Conservation (phyloP, 2,113 vertebrate species). For the Butastur rufipennis region DNA sequence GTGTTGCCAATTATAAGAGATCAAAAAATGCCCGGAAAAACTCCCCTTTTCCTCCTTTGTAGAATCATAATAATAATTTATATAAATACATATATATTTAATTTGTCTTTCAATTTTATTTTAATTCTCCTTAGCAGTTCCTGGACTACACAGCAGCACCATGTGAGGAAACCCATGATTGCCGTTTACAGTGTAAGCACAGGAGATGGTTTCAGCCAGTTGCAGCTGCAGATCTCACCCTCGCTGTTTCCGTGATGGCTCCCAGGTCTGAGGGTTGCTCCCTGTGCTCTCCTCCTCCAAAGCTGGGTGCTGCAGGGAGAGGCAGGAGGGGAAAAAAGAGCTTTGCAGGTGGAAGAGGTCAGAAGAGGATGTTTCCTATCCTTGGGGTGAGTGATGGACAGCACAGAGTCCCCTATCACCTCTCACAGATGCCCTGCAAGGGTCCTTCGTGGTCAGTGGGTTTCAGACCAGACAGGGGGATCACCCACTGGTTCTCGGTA, state of each 20-base stretch:
- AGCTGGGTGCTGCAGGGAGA: background rate
- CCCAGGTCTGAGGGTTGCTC: accelerated
- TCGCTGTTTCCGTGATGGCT: accelerated
- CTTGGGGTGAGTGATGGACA: background rate
- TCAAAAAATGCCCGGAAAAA: background rate
- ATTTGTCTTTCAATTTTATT: background rate
- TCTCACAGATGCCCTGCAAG: background rate
- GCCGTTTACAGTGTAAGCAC: accelerated
- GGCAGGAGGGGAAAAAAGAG: background rate
- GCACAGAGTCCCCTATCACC: accelerated
- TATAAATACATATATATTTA: background rate
- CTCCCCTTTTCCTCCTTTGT: background rate
- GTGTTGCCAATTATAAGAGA: background rate
- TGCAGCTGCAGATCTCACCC: background rate
- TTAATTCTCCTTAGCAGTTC: background rate
- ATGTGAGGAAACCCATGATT: accelerated
- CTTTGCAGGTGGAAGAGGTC: background rate
- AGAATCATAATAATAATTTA: background rate
- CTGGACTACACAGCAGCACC: background rate
- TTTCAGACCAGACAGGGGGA: background rate
- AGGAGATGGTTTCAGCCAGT: background rate
- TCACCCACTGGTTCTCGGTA: background rate
- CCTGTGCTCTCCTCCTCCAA: background rate
- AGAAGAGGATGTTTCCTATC: background rate
- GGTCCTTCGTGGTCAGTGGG: background rate